Evolutionary conservation across 23 tunicate genomes (phyloP).

Genomic region (Pegea sp.): DNA sequence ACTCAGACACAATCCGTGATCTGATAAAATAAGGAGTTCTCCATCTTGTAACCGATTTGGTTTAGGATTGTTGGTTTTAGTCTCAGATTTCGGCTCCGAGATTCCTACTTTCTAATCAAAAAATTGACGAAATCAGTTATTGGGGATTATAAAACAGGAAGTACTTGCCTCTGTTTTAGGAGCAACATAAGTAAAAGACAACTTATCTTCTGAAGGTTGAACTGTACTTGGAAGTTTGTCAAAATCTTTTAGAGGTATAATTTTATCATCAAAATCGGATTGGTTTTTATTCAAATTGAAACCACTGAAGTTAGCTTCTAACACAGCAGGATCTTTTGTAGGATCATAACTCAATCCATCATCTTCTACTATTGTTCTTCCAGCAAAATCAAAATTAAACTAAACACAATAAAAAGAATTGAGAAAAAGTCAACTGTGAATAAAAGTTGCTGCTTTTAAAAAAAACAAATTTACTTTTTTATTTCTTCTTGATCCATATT

Average conservation of each 20-base stretch:
- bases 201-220: too few relatives aligned
- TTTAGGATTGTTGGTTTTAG: not conserved
- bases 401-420: conserved; percentile 1
- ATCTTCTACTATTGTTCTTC: conserved; percentile 47
- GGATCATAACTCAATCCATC: conserved; percentile 5
- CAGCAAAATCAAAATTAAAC: conserved; percentile 74
- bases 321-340: conserved; percentile 7
- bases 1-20: conserved; percentile 73
- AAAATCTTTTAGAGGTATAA: too few relatives aligned
- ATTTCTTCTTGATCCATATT: conserved; percentile 71
- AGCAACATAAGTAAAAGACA: too few relatives aligned
- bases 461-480: too few relatives aligned
- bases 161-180: too few relatives aligned
- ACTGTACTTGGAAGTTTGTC: too few relatives aligned
- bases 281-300: too few relatives aligned
- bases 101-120: not conserved
- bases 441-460: too few relatives aligned
- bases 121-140: not conserved
- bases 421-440: too few relatives aligned
- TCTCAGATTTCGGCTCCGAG: not conserved
- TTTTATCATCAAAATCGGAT: too few relatives aligned
- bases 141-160: not conserved
- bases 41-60: conserved; percentile 50
- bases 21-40: conserved; percentile 43
- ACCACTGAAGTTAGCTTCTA: conserved; percentile 12